These are phyloP conservation scores for Phrynosoma platyrhinos DNA, from an alignment of 2,113 vertebrate genomes.

Conservation along the genomic window DNA sequence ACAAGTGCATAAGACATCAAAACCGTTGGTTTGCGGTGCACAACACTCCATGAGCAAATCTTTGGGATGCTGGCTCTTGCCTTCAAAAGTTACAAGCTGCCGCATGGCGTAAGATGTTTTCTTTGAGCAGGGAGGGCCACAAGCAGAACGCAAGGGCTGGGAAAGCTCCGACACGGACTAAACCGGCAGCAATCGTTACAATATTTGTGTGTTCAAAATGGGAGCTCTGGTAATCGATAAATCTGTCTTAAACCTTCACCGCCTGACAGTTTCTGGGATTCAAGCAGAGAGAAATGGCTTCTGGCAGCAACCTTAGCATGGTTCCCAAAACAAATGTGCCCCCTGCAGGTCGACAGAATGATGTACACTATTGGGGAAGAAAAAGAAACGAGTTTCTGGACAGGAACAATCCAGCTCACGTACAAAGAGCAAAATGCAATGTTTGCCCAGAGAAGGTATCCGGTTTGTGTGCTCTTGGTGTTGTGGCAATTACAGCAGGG, in stretches of 20 bases:
- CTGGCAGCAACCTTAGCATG: accelerated
- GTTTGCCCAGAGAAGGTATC: not conserved
- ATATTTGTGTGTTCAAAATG: not conserved
- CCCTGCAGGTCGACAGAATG: constrained; percentile 55
- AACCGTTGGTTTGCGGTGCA: not conserved
- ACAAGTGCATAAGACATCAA: no score
- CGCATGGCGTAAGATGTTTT: accelerated
- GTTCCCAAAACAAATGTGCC: constrained; percentile 57
- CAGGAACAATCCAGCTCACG: not conserved
- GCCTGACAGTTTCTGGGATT: not conserved
- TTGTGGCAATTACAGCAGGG: not conserved
- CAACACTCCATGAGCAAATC: not conserved
- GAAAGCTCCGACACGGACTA: not conserved
- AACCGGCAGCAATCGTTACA: accelerated
- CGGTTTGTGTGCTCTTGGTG: not conserved
- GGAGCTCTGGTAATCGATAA: not conserved
- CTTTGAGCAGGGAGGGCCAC: not conserved
- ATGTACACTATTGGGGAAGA: constrained; percentile 6
- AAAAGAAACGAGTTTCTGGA: not conserved
- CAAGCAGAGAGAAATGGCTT: not conserved
- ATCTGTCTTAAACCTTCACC: constrained; percentile 14
- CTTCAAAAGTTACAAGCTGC: not conserved
- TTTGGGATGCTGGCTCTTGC: not conserved
- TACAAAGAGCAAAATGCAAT: not conserved
- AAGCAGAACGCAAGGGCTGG: not conserved